Percentiles rank a stretch among this genome's conserved stretches.
These are phyloP conservation scores for Pseudococcus viburni DNA, from an alignment of 2,888 invertebrate genomes.

Conservation along the genomic window DNA sequence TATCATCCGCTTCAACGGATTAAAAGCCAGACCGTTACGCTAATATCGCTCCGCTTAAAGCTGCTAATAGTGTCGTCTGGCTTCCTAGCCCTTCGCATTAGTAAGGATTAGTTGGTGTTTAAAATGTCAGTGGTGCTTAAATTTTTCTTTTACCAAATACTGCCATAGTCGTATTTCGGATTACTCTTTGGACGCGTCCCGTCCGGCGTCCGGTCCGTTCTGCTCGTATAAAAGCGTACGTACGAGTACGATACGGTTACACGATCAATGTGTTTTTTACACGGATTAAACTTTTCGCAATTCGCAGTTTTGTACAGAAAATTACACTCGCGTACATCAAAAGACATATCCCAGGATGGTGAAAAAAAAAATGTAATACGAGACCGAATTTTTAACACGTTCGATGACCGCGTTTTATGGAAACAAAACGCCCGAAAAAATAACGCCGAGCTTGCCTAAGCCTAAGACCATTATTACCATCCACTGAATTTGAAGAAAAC, in stretches of 20 bases:
- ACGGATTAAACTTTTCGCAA: constrained; percentile 17
- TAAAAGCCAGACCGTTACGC: constrained; percentile 65
- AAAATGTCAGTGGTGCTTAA: constrained; percentile 66
- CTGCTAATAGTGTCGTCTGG: constrained; percentile 66
- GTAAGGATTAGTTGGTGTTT: constrained; percentile 54
- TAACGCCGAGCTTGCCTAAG: background rate
- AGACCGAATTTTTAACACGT: constrained; percentile 3
- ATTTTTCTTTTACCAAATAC: constrained; percentile 37
- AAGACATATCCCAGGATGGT: background rate
- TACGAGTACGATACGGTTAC: background rate
- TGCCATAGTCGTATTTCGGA: background rate
- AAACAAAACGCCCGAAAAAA: no score
- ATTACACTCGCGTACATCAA: background rate
- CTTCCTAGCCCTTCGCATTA: constrained; percentile 66
- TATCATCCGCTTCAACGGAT: constrained; percentile 66
- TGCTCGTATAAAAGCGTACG: background rate
- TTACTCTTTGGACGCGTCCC: background rate
- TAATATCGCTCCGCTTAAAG: constrained; percentile 63
- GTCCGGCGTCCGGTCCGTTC: background rate
- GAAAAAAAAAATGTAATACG: background rate
- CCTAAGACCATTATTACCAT: constrained; percentile 51
- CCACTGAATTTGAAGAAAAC: constrained; percentile 57
- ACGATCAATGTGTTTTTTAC: constrained; percentile 38
- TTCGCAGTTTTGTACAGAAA: background rate
- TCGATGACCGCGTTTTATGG: background rate